phyloP scores from a whole-genome alignment of 1,140 invertebrate species.

The Sesamia nonagrioides region DNA sequence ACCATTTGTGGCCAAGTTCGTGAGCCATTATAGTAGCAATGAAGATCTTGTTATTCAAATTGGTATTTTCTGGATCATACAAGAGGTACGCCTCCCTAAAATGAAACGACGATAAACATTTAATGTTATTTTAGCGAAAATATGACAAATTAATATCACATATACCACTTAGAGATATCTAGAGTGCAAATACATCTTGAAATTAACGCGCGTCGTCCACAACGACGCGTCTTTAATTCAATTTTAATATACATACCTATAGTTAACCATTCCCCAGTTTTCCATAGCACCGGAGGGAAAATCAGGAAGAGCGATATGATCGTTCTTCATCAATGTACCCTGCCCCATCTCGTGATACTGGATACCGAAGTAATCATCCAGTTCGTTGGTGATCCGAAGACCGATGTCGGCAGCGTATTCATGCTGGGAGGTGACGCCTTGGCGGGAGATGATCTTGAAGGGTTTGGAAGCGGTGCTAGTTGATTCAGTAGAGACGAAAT shows the following conservation, averaged over 20 bases:
- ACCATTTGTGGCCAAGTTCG: conserved; percentile 91
- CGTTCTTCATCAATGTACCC: conserved; percentile 86
- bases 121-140: background rate
- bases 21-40: conserved; percentile 89
- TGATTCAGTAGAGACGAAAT: conserved; percentile 88
- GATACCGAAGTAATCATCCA: conserved; percentile 86
- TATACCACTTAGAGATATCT: too few relatives aligned
- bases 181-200: conserved; percentile 29
- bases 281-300: conserved; percentile 91
- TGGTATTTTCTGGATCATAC: conserved; percentile 85
- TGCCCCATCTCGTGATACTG: conserved; percentile 82
- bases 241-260: conserved; percentile 79
- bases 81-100: conserved; percentile 89
- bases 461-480: conserved; percentile 78
- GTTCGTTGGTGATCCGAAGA: conserved; percentile 85
- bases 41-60: conserved; percentile 82
- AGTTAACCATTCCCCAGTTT: conserved; percentile 91
- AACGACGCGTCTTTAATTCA: background rate
- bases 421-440: conserved; percentile 72
- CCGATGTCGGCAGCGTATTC: conserved; percentile 88
- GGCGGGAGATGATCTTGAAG: conserved; percentile 82
- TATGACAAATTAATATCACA: too few relatives aligned
- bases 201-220: background rate
- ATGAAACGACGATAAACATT: conserved; percentile 52
- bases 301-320: conserved; percentile 92